A percentile compares a stretch with the other conserved stretches of the same genome.
phyloP scores from a whole-genome alignment of 1,140 invertebrate species.

The Leptopilina clavipes region DNA sequence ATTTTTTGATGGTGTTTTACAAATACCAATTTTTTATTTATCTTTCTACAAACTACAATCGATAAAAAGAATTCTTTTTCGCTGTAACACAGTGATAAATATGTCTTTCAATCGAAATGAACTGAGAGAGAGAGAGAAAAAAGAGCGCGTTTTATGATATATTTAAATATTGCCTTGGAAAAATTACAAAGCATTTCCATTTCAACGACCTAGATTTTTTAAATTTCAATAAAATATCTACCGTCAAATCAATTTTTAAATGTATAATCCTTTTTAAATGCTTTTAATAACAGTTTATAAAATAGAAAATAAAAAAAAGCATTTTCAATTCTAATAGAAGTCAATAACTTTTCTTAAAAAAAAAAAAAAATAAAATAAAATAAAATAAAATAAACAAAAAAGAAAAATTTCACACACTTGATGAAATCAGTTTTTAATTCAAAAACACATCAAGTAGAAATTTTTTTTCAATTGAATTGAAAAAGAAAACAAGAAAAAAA shows the following conservation, averaged over 20 bases:
- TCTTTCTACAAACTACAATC: neutral
- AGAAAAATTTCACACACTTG: neutral
- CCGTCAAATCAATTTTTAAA: neutral
- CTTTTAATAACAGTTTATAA: neutral
- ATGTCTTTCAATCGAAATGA: slow-evolving; percentile 16
- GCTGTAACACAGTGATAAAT: neutral
- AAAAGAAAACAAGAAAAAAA: slow-evolving; percentile 35
- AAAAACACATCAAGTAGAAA: neutral
- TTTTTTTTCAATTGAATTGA: neutral
- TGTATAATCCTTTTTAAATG: neutral
- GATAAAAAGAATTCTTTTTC: neutral
- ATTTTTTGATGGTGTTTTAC: too few species aligned
- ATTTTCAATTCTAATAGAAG: slow-evolving; percentile 7
- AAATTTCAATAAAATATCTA: slow-evolving; percentile 1
- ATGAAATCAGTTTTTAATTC: neutral
- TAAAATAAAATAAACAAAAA: too few species aligned
- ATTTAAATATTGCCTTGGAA: neutral
- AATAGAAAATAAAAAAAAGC: neutral
- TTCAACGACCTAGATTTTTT: slow-evolving; percentile 34
- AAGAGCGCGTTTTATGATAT: neutral
- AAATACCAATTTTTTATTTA: neutral
- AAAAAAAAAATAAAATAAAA: too few species aligned
- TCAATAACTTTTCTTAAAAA: neutral
- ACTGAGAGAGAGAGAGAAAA: neutral
- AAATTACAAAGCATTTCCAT: neutral